These are phyloP conservation scores for Miniopterus natalensis DNA, from an alignment of 2,113 vertebrate species.

Conservation along the genomic window DNA sequence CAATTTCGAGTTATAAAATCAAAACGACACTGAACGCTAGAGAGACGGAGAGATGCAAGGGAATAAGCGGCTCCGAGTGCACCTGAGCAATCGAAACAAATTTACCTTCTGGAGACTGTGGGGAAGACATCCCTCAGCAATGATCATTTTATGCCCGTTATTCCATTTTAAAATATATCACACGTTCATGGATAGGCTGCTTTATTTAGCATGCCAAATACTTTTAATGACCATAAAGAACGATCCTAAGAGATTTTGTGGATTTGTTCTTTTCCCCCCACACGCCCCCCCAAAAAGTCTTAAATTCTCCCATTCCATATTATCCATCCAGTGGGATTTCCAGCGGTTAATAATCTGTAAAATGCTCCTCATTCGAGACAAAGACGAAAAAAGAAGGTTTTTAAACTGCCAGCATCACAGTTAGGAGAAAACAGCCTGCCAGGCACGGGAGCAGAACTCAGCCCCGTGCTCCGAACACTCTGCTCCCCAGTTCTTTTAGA, in stretches of 20 bases:
- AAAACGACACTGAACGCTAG: neutral
- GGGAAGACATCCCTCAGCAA: neutral
- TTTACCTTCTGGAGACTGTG: neutral
- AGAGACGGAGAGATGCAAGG: neutral
- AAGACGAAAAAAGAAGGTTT: slow-evolving; percentile 68
- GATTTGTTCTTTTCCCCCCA: neutral
- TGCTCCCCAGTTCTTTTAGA: neutral
- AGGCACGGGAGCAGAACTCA: slow-evolving; percentile 16
- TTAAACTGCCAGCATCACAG: slow-evolving; percentile 43
- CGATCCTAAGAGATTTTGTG: neutral
- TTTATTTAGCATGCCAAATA: neutral
- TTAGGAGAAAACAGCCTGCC: slow-evolving; percentile 54
- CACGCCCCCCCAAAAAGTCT: neutral
- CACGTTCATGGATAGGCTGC: neutral
- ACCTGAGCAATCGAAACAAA: neutral
- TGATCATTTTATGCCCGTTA: neutral
- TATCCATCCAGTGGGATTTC: slow-evolving; percentile 51
- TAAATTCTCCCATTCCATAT: slow-evolving; percentile 35
- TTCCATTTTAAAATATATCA: neutral
- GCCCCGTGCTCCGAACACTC: neutral
- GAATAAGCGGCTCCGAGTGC: neutral
- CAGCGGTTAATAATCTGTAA: slow-evolving; percentile 59
- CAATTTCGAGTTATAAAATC: slow-evolving; percentile 40
- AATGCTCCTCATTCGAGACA: slow-evolving; percentile 59
- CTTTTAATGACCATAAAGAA: slow-evolving; percentile 55